Evolutionary conservation across 2,113 vertebrate species (phyloP), one percentile per base, ranked within the genome.

Genomic region (Pseudorasbora parva): DNA sequence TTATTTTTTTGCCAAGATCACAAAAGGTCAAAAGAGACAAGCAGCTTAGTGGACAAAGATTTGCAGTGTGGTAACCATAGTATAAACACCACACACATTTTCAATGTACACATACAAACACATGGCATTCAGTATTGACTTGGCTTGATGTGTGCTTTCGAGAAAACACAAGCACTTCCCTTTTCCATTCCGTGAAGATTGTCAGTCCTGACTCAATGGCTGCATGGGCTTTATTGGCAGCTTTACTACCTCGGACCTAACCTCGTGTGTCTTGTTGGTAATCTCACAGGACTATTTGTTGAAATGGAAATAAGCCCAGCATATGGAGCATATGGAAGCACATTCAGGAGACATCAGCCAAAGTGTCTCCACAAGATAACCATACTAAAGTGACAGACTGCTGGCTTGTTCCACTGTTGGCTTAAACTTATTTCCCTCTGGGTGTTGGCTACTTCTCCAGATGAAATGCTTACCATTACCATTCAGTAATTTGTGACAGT

Each of bases 331-430:
- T 43, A 75, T 82, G 66, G 30, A 82, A 75, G 59, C 59, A 41
- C 33, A 74, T 82, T 68, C 49, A 14, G 33, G 68, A 78, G 82
- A 54, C 56, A 84, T 79, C 79, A 84, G 57, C 73, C 78, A 84
- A 79, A 78, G 37, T 78, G 78, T 72, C 74, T 69, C 21, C 73
- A 85, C 33, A 74, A 82, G 75, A 75, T n/a, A 71, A 51, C 12
- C 74, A 54, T 71, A 78, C n/a, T 81, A 45, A 45, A 75, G 33
- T 77, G 84, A 73, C 84, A 84, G 78, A 51, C 72, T 56, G 62
- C 84, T 84, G 87, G 84, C 78, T 81, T 81, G 45, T 71, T 77
- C 78, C 56, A 11, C 21, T 27, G 69, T 85, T 85, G 75, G 59
- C 80, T 71, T n/a, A 60, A 83, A 81, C 73, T 64, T 54, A 51